These are phyloP conservation scores for Loris lydekkerianus DNA, from an alignment of 2,797 vertebrate genomes.

Conservation along the genomic window DNA sequence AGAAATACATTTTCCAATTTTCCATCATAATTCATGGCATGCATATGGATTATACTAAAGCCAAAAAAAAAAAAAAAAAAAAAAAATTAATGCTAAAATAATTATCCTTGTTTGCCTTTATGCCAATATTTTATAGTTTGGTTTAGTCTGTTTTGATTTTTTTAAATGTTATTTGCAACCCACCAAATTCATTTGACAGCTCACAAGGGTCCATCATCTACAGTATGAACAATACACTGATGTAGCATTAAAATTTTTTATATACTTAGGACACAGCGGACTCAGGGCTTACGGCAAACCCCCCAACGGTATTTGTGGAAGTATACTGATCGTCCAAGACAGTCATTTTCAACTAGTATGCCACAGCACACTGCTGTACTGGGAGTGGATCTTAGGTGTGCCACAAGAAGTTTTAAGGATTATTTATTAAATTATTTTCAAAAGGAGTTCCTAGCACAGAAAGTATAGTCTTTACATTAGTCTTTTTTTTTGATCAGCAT, in stretches of 20 bases:
- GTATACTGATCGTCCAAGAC: background rate
- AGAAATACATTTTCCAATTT: background rate
- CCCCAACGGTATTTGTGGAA: background rate
- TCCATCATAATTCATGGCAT: background rate
- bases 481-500: too few relatives aligned
- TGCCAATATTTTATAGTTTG: background rate
- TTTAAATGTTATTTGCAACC: background rate
- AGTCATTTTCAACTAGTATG: too few relatives aligned
- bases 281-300: background rate
- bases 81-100: background rate
- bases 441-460: too few relatives aligned
- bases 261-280: background rate
- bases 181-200: background rate
- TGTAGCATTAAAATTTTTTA: background rate
- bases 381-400: too few relatives aligned
- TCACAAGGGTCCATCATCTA: background rate
- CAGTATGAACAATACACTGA: background rate
- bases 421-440: too few relatives aligned
- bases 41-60: background rate
- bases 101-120: background rate
- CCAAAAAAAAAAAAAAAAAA: background rate
- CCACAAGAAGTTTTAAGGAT: too few relatives aligned
- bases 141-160: constrained; percentile 26
- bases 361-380: too few relatives aligned
- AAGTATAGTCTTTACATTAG: too few relatives aligned